Evolutionary conservation across 2,797 vertebrate species (phyloP).

Genomic region (Thalassophryne amazonica): DNA sequence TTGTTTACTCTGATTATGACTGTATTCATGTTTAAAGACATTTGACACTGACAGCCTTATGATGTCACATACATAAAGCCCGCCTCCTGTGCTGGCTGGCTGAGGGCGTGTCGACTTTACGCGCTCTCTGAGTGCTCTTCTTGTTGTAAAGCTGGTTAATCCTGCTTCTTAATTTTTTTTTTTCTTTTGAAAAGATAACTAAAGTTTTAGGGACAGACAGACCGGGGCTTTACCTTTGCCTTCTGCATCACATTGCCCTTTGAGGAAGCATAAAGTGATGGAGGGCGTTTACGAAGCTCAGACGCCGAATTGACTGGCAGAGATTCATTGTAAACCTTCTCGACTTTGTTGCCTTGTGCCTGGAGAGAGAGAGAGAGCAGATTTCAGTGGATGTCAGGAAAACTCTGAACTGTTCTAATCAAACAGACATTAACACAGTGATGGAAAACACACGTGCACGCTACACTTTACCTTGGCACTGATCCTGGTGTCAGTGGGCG

Average conservation of each 20-base stretch:
- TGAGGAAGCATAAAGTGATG: slow-evolving; percentile 82
- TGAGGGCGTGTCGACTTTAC: too few relatives aligned
- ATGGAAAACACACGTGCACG: too few relatives aligned
- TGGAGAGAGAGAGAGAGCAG: slow-evolving; percentile 27
- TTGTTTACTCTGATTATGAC: too few relatives aligned
- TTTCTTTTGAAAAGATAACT: too few relatives aligned
- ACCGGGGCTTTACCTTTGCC: slow-evolving; percentile 90
- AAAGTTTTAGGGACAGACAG: too few relatives aligned
- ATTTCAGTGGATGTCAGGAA: background rate
- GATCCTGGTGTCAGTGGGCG: slow-evolving; percentile 76
- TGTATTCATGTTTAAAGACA: too few relatives aligned
- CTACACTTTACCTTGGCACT: slow-evolving; percentile 76
- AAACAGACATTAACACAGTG: background rate
- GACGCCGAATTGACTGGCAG: slow-evolving; percentile 88
- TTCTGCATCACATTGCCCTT: slow-evolving; percentile 93
- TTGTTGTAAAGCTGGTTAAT: too few relatives aligned
- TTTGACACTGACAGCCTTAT: too few relatives aligned
- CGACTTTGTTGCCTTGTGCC: slow-evolving; percentile 61
- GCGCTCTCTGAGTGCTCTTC: too few relatives aligned
- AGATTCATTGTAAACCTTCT: slow-evolving; percentile 74
- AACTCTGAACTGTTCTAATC: background rate
- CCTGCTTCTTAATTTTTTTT: too few relatives aligned
- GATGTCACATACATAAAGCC: too few relatives aligned
- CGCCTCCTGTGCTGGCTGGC: too few relatives aligned
- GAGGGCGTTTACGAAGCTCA: slow-evolving; percentile 88